Conservation (phyloP, 1,140 invertebrate species). For the Drosophila paulistorum region DNA sequence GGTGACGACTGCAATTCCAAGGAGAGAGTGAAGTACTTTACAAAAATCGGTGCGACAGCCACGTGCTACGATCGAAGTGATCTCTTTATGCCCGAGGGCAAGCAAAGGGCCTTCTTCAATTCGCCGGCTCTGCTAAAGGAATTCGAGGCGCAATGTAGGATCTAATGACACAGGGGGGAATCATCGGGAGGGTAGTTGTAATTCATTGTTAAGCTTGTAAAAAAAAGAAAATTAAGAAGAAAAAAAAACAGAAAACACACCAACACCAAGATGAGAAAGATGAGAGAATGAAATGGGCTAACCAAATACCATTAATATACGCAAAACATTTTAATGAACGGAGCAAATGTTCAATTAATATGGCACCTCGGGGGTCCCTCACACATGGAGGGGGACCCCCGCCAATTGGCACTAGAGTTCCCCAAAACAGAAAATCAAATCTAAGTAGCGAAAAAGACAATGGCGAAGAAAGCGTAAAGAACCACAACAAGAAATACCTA, state of each 20-base stretch:
- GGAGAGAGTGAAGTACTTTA: slow-evolving; percentile 92
- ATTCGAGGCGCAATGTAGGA: slow-evolving; percentile 70
- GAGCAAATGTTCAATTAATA: slow-evolving; percentile 5
- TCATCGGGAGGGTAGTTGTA: slow-evolving; percentile 52
- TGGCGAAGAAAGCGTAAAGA: slow-evolving; percentile 7
- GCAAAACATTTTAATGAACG: slow-evolving; percentile 3
- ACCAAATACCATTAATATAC: neutral
- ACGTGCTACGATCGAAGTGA: slow-evolving; percentile 97
- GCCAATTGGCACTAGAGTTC: slow-evolving; percentile 3
- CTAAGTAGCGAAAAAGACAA: slow-evolving; percentile 29
- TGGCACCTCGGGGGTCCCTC: neutral
- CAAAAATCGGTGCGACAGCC: slow-evolving; percentile 93
- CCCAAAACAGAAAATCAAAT: neutral
- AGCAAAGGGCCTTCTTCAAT: slow-evolving; percentile 74
- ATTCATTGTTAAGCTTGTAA: slow-evolving; percentile 38
- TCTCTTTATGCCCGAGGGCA: slow-evolving; percentile 68
- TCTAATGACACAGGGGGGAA: slow-evolving; percentile 28
- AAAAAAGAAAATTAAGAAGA: neutral
- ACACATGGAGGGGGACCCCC: neutral
- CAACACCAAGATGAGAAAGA: neutral
- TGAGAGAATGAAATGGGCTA: slow-evolving; percentile 3
- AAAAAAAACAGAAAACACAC: neutral
- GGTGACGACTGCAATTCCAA: slow-evolving; percentile 96
- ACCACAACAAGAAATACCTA: neutral
- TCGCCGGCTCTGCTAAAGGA: slow-evolving; percentile 65